Conservation (phyloP, 2,888 invertebrate genomes). For the Iselma pallidipennis region DNA sequence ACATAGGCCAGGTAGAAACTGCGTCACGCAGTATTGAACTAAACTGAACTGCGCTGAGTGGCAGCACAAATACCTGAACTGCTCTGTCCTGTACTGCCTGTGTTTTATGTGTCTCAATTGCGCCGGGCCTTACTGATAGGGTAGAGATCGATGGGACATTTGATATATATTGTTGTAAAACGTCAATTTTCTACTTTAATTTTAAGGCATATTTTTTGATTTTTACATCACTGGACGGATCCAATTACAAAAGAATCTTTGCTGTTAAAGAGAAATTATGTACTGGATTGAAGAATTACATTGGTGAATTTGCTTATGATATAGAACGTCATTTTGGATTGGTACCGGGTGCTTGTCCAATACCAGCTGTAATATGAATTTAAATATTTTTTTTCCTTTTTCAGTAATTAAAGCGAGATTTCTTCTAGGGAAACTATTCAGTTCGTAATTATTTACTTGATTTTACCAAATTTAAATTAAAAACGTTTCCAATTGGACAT, state of each 20-base stretch:
- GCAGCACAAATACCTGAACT: too few relatives aligned
- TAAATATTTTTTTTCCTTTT: background rate
- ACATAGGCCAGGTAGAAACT: too few relatives aligned
- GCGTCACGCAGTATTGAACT: too few relatives aligned
- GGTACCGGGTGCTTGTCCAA: background rate
- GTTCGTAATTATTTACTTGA: background rate
- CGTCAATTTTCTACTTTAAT: too few relatives aligned
- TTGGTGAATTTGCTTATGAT: background rate
- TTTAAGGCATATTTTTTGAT: background rate
- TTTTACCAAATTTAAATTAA: background rate
- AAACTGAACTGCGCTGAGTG: too few relatives aligned
- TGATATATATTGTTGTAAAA: too few relatives aligned
- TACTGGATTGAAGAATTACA: background rate
- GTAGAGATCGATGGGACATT: too few relatives aligned
- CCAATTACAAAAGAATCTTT: background rate
- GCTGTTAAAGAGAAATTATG: background rate
- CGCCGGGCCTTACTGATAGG: too few relatives aligned
- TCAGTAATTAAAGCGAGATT: too few relatives aligned
- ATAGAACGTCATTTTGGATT: background rate
- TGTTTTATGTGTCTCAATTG: too few relatives aligned
- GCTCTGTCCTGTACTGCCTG: too few relatives aligned
- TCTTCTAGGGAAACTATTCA: background rate
- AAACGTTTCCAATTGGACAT: background rate
- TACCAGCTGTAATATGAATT: background rate
- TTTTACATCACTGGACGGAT: background rate